These are phyloP conservation scores for Dicentrarchus labrax DNA, from an alignment of 2,113 vertebrate genomes.

Conservation along the genomic window DNA sequence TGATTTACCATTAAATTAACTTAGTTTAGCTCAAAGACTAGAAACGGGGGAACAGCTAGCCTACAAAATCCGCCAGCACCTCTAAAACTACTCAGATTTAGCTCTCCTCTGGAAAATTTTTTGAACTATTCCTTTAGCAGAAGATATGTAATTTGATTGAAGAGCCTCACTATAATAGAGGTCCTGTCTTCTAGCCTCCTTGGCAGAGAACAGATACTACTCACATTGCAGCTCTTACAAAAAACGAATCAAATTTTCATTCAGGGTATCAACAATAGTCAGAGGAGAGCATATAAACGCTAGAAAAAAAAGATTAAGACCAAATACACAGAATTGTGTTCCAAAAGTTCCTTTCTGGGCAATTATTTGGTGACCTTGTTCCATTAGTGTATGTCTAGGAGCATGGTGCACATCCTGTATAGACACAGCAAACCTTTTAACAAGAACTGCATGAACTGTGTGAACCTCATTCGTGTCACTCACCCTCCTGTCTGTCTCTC, in stretches of 20 bases:
- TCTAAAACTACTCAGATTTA: background rate
- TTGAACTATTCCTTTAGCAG: background rate
- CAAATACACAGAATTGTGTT: background rate
- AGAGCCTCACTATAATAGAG: background rate
- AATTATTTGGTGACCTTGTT: slow-evolving; percentile 61
- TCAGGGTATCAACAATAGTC: background rate
- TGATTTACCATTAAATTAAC: background rate
- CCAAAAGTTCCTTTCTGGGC: background rate
- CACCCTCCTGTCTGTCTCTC: background rate
- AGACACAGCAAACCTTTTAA: slow-evolving; percentile 72
- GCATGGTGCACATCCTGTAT: slow-evolving; percentile 34
- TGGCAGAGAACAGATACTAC: background rate
- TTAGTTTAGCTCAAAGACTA: no score
- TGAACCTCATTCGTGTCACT: background rate
- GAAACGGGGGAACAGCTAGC: no score
- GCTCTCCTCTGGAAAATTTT: background rate
- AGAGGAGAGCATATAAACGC: background rate
- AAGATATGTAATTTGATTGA: background rate
- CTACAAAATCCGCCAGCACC: no score
- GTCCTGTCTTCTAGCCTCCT: background rate
- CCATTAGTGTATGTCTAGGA: slow-evolving; percentile 57
- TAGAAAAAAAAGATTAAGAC: background rate
- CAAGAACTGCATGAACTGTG: slow-evolving; percentile 33
- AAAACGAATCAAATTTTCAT: background rate
- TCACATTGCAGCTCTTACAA: background rate